phyloP scores from a whole-genome alignment of 2,888 invertebrate species.

The Notocelia uddmanniana region DNA sequence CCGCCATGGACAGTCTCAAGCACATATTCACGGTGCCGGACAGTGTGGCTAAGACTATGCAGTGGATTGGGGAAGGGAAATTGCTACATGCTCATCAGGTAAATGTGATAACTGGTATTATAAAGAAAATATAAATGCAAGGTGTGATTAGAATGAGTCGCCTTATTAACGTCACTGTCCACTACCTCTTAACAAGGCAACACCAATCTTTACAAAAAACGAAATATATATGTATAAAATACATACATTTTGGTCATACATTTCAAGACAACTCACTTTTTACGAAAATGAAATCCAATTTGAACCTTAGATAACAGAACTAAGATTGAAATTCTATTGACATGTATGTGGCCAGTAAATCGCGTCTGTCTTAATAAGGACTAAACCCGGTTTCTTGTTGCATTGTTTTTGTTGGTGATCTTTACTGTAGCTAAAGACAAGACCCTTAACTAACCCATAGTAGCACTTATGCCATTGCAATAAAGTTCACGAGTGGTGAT shows the following conservation, averaged over 20 bases:
- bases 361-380: no score
- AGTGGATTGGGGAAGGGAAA: conserved; percentile 97
- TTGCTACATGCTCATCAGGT: conserved; percentile 97
- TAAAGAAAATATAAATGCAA: background rate
- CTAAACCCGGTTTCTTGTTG: background rate
- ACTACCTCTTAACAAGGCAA: no score
- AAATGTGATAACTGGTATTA: conserved; percentile 8
- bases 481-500: background rate
- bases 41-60: conserved; percentile 97
- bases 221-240: no score
- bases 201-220: no score
- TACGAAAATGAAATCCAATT: no score
- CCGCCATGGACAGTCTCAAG: conserved; percentile 98
- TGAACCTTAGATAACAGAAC: no score
- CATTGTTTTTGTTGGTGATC: background rate
- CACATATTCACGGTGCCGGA: conserved; percentile 99
- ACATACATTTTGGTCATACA: no score
- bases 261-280: no score
- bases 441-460: background rate
- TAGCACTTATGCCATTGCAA: background rate
- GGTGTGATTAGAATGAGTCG: no score
- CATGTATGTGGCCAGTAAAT: no score
- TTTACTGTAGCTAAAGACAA: background rate
- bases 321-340: no score
- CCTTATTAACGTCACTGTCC: no score